A percentile compares a stretch with the other conserved stretches of the same genome.
Evolutionary conservation across 2,797 vertebrate genomes (phyloP).

Genomic region (Orestias chungarensis): DNA sequence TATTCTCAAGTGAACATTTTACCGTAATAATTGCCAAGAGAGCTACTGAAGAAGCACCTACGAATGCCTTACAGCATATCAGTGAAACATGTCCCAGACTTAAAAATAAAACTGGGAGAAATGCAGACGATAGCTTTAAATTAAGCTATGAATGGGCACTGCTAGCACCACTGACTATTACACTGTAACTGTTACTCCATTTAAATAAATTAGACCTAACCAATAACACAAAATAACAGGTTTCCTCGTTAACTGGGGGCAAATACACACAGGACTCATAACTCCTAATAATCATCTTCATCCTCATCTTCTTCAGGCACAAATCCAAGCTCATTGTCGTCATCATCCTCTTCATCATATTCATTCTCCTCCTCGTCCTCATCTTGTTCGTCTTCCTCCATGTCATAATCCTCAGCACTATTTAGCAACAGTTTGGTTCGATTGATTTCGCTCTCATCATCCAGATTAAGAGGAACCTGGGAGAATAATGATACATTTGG

Average conservation of each 20-base stretch:
- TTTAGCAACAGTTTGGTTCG: constrained; percentile 89
- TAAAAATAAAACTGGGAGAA: constrained; percentile 42
- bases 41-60: constrained; percentile 56
- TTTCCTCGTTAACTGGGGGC: constrained; percentile 41
- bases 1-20: constrained; percentile 28
- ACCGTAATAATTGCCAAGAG: constrained; percentile 47
- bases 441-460: constrained; percentile 93
- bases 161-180: constrained; percentile 51
- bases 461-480: constrained; percentile 84
- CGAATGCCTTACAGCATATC: constrained; percentile 56
- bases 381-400: constrained; percentile 81
- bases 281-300: constrained; percentile 76
- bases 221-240: constrained; percentile 48
- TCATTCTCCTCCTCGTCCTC: constrained; percentile 63
- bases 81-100: constrained; percentile 48
- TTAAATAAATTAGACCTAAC: constrained; percentile 69
- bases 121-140: constrained; percentile 37
- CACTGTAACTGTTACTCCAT: constrained; percentile 46
- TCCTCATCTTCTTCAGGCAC: constrained; percentile 75
- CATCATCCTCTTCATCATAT: constrained; percentile 64
- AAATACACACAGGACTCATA: constrained; percentile 25
- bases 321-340: constrained; percentile 69
- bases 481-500: constrained; percentile 4
- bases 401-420: constrained; percentile 74
- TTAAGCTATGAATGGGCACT: constrained; percentile 42